Evolutionary conservation across 2,888 invertebrate species (phyloP).

Genomic region (Platerodrilus igneus): DNA sequence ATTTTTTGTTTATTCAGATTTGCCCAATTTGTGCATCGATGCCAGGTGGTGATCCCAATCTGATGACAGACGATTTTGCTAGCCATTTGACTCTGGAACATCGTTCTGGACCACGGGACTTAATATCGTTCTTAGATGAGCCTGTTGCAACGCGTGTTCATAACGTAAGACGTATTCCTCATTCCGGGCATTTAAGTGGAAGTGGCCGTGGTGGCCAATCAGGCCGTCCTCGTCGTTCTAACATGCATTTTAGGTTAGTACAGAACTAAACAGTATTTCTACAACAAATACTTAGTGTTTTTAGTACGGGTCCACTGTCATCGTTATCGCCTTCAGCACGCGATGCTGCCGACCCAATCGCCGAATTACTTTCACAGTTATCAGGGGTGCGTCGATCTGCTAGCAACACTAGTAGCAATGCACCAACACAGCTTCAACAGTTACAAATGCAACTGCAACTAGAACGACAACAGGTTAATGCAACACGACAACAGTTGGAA

Average conservation of each 20-base stretch:
- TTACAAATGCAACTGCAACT: conserved; percentile 42
- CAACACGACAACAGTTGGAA: conserved; percentile 4
- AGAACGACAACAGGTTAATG: conserved; percentile 46
- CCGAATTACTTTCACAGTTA: conserved; percentile 6
- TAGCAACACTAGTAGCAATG: conserved; percentile 5
- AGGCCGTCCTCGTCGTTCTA: conserved; percentile 8
- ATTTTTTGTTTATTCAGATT: no score
- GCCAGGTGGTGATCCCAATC: conserved; percentile 10
- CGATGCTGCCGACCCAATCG: conserved; percentile 4
- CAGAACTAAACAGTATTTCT: not conserved
- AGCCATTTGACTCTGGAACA: conserved; percentile 9
- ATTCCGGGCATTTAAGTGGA: conserved; percentile 1
- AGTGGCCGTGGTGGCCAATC: conserved; percentile 40
- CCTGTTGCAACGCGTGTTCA: conserved; percentile 1
- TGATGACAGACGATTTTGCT: conserved; percentile 3
- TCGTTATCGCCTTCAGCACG: not conserved
- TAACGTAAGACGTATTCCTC: conserved; percentile 1
- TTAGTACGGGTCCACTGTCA: conserved; percentile 11
- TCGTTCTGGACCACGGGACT: not conserved
- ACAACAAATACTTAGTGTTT: conserved; percentile 44
- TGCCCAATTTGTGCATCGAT: conserved; percentile 9
- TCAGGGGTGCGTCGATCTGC: conserved; percentile 4
- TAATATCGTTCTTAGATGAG: conserved; percentile 7
- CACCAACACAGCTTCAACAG: conserved; percentile 57
- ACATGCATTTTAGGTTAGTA: conserved; percentile 51